Evolutionary conservation across 2,113 vertebrate species (phyloP), one percentile per base, ranked within the genome.

Genomic region (Phaetusa simplex): DNA sequence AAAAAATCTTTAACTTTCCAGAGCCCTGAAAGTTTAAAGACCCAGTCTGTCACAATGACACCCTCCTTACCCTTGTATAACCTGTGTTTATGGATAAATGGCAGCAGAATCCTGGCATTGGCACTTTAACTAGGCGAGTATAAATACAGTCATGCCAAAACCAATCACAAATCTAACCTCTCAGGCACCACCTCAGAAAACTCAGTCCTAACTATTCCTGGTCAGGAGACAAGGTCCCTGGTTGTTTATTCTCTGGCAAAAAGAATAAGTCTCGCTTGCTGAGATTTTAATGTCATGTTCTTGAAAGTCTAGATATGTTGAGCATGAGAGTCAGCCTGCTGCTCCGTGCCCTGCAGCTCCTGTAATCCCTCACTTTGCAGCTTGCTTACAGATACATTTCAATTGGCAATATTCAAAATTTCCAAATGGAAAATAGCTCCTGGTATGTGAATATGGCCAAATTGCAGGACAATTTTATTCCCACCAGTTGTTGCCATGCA

Each of bases 391-490:
- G 87, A 82, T 85, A 62, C 10, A 56, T 96, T 95, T 94, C 91
- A 88, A 58, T 36, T 78, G 87, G 81, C 22, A 97, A 91, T 82
- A 95, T 85, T 87, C 4, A 23, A 53, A 50, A 94, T 94, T 97
- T 96, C 94, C 91, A 96, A 96, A 96, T 90, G 93, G 96, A 97
- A 95, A 96, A 97, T 97, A 82, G 91, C 93, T 97, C 76, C 93
- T 95, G 84, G 93, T 95, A 47, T 59, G 82, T 78, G 95, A 90
- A 91, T 82, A 77, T 1, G 14, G 84, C 88, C 97, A 96, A 94
- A 94, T 81, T 52, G 40, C 84, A 94, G 87, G 89, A 90, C 82
- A 66, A 73, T 90, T 96, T 90, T 72, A 77, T 97, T 95, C 93
- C 91, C 95, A 96, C 45, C 86, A 70, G 86, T 94, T 38, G 27